Base-by-base conservation (phyloP, 2,888 invertebrate genomes). In the Barypeithes pellucidus region DNA sequence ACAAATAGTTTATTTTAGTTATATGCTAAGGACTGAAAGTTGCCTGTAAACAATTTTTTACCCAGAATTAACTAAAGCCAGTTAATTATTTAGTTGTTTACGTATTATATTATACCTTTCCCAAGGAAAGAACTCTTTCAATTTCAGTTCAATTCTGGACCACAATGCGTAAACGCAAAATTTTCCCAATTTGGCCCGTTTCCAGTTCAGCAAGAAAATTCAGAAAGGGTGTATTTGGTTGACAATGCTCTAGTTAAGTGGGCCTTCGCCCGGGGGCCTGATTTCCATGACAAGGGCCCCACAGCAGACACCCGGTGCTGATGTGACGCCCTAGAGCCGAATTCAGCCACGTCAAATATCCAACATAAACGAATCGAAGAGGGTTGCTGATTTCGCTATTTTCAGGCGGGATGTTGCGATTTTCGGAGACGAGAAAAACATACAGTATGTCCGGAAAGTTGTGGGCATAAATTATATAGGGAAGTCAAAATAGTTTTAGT, bases 211-310 rank as follows among this genome's bases (percentile, higher is more conserved):
- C 69, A 36, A 65, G 69, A 65, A 57, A 50, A 73, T 69, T 61
- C 69, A 52, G 69, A 75, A 75, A 73, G 76, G 78, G 78, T 75
- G 76, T 74, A 75, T 75, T 75, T 72, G 72, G 66, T 62, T 75
- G 72, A 82, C 82, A 80, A 82, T 81, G 78, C 81, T 81, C 80
- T 79, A 81, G 82, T 83, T 84, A 83, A 84, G 84, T 82, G 82
- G 80, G 80, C 79, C 80, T 85, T 81, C 84, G 87, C 88, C 86
- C 82, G 85, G 82, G 86, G 88, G 87, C 88, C 88, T 88, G 87
- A 88, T 88, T 88, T 88, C 87, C 88, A 88, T 88, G 87, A 88
- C 88, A 88, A 88, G 87, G 83, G 82, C 79, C 80, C 80, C 79
- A 81, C 80, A 81, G 81, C 79, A 80, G 81, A 78, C 81, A 67